These are phyloP conservation scores for Himalopsyche japonica DNA, from an alignment of 2,888 invertebrate species.

Conservation along the genomic window DNA sequence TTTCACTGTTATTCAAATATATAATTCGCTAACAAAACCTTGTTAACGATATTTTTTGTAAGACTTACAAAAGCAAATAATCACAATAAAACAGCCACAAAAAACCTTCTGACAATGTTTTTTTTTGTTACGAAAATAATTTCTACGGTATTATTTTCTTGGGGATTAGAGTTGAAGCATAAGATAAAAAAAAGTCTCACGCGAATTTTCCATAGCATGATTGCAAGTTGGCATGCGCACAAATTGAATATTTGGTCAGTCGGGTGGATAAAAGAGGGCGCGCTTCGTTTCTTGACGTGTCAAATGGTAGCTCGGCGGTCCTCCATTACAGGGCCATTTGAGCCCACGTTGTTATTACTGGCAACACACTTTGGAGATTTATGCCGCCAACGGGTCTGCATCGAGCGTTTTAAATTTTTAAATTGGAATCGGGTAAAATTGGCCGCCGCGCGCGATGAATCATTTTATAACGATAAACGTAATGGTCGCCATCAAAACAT, in stretches of 20 bases:
- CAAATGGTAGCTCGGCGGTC: slow-evolving; percentile 19
- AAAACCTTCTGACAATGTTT: neutral
- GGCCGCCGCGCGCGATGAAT: slow-evolving; percentile 16
- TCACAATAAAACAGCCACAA: neutral
- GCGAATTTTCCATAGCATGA: slow-evolving; percentile 20
- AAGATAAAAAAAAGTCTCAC: slow-evolving; percentile 2
- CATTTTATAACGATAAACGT: slow-evolving; percentile 3
- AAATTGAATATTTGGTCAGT: slow-evolving; percentile 35
- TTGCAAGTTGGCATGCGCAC: slow-evolving; percentile 34
- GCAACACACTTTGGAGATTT: slow-evolving; percentile 31
- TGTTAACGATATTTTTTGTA: neutral
- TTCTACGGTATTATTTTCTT: neutral
- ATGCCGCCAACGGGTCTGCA: slow-evolving; percentile 26
- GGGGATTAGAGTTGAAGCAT: neutral
- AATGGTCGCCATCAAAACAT: neutral
- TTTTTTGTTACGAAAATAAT: neutral
- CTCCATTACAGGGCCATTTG: slow-evolving; percentile 30
- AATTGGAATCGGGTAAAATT: slow-evolving; percentile 29
- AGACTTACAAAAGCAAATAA: neutral
- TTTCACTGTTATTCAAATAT: neutral
- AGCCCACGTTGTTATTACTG: slow-evolving; percentile 31
- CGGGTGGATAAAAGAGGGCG: neutral
- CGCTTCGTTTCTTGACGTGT: slow-evolving; percentile 23
- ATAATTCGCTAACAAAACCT: neutral
- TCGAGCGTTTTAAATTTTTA: slow-evolving; percentile 28